A percentile compares a stretch with the other conserved stretches of the same genome.
Evolutionary conservation across 1,140 invertebrate genomes (phyloP).

Genomic region (Forficula auricularia): DNA sequence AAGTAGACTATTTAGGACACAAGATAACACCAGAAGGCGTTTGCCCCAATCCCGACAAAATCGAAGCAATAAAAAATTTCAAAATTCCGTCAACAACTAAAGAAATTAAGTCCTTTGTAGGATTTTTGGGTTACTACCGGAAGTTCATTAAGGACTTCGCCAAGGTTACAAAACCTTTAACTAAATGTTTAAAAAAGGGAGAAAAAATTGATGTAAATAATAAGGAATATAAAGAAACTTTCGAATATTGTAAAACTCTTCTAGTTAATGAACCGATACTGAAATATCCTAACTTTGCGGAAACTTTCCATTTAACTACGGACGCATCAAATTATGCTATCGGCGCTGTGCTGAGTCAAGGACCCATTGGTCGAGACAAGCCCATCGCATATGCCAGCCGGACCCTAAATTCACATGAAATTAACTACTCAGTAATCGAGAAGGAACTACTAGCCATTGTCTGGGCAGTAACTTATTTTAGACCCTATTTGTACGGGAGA

Average conservation of each 20-base stretch:
- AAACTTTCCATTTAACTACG: constrained; percentile 19
- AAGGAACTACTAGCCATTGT: constrained; percentile 25
- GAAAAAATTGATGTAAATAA: constrained; percentile 9
- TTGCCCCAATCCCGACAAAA: constrained; percentile 12
- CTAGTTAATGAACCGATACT: constrained; percentile 13
- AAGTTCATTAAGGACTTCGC: constrained; percentile 17
- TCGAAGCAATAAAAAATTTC: constrained; percentile 18
- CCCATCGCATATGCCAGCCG: constrained; percentile 19
- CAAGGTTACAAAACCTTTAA: constrained; percentile 18
- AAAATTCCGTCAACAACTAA: constrained; percentile 17
- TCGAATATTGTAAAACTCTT: constrained; percentile 10
- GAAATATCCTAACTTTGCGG: constrained; percentile 17
- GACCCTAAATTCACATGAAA: constrained; percentile 16
- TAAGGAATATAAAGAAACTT: constrained; percentile 6
- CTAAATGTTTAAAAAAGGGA: constrained; percentile 17
- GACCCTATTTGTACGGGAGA: constrained; percentile 28
- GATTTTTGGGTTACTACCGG: constrained; percentile 17
- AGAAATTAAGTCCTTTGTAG: constrained; percentile 18
- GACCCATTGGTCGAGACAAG: constrained; percentile 8
- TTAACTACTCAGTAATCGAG: constrained; percentile 22
- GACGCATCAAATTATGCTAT: constrained; percentile 17
- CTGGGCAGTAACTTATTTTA: constrained; percentile 26
- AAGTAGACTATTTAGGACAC: constrained; percentile 14
- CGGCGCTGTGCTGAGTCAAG: constrained; percentile 16
- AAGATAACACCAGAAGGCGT: constrained; percentile 10